Evolutionary conservation across 2,113 vertebrate species (phyloP).

Genomic region (Rhea americana): DNA sequence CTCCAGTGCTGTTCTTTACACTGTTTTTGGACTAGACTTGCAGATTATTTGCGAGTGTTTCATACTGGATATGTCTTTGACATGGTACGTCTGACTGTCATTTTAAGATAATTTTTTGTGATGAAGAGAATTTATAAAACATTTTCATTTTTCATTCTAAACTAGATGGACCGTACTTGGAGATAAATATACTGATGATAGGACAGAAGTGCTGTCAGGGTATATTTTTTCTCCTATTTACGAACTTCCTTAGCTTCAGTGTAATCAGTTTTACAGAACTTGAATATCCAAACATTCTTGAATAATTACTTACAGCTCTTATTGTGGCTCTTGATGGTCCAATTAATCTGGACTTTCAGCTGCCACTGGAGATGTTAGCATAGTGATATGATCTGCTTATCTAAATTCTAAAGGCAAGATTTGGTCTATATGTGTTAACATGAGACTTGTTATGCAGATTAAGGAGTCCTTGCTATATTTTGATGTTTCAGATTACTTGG

Average conservation of each 20-base stretch:
- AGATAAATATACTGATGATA: background rate
- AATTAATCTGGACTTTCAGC: background rate
- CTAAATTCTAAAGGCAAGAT: background rate
- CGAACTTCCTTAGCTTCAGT: background rate
- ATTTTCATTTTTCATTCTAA: background rate
- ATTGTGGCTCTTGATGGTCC: background rate
- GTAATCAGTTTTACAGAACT: background rate
- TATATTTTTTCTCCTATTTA: background rate
- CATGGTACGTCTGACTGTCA: background rate
- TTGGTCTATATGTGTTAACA: background rate
- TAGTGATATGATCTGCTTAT: background rate
- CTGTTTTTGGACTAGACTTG: background rate
- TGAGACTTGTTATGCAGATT: constrained; percentile 7
- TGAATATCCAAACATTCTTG: background rate
- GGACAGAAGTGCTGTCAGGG: background rate
- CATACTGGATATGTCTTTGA: fast-evolving
- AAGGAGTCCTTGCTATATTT: background rate
- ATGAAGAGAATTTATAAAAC: background rate
- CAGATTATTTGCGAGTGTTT: background rate
- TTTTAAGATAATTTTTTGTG: background rate
- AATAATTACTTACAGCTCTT: background rate
- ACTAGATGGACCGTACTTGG: fast-evolving
- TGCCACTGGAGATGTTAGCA: background rate
- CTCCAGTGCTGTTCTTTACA: background rate
- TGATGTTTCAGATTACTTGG: background rate